Evolutionary conservation across 2,888 invertebrate species (phyloP).

Genomic region (Lasioglossum morio): DNA sequence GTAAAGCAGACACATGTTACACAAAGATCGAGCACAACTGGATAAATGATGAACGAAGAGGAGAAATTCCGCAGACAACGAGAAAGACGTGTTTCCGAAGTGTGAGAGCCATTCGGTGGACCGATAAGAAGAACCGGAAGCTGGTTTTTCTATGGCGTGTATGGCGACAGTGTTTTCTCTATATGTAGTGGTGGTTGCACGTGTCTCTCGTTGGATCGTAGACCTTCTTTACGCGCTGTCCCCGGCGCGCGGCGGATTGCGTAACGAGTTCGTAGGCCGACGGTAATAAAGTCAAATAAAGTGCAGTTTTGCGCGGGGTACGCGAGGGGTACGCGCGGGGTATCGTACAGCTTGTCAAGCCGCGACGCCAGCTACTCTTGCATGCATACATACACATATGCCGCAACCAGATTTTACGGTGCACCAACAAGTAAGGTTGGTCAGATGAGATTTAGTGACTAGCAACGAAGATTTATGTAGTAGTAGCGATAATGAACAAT

Average conservation of each 20-base stretch:
- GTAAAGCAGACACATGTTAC: too few species aligned
- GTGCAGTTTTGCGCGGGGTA: conserved; percentile 53
- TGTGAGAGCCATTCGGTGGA: background rate
- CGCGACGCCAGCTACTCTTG: background rate
- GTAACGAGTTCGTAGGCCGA: conserved; percentile 55
- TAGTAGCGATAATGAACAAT: too few species aligned
- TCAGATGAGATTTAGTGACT: conserved; percentile 30
- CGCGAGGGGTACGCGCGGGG: conserved; percentile 41
- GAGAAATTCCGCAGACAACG: background rate
- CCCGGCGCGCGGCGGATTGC: conserved; percentile 53
- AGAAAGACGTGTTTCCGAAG: background rate
- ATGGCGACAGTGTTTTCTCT: conserved; percentile 5
- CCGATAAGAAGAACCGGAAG: background rate
- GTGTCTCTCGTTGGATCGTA: conserved; percentile 71
- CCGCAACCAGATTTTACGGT: background rate
- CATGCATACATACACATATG: background rate
- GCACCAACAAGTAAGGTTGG: background rate
- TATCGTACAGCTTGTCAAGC: conserved; percentile 28
- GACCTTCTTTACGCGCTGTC: conserved; percentile 66
- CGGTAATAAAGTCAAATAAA: conserved; percentile 69
- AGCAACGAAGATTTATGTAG: too few species aligned
- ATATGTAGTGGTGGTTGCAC: conserved; percentile 51
- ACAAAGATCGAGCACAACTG: too few species aligned
- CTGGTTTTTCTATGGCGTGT: background rate
- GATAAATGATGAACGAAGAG: too few species aligned